Conservation (phyloP, 2,888 invertebrate species). For the Camponotus fellah region DNA sequence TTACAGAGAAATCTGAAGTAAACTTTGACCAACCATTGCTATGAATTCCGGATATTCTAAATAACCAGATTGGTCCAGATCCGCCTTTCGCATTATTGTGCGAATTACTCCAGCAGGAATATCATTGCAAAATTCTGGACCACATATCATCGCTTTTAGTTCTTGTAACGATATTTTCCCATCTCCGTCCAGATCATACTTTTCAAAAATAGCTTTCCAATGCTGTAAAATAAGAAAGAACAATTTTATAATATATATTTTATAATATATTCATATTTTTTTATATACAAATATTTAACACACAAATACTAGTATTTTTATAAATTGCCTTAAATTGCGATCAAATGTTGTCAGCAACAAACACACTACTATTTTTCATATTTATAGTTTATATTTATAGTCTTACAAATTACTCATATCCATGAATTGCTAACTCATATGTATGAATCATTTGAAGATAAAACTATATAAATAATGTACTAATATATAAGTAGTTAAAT, state of each 20-base stretch:
- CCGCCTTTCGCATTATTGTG: slow-evolving; percentile 90
- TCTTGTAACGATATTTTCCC: slow-evolving; percentile 90
- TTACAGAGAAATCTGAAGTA: neutral
- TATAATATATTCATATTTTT: slow-evolving; percentile 44
- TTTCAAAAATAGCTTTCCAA: slow-evolving; percentile 84
- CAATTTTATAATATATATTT: slow-evolving; percentile 34
- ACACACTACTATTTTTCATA: neutral
- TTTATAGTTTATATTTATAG: neutral
- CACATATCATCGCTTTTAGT: slow-evolving; percentile 88
- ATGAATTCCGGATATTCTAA: slow-evolving; percentile 92
- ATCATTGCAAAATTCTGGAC: slow-evolving; percentile 89
- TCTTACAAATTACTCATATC: slow-evolving; percentile 18
- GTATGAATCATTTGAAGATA: slow-evolving; percentile 8
- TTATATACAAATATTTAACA: neutral
- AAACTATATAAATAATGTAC: neutral
- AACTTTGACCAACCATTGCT: slow-evolving; percentile 87
- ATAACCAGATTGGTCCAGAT: slow-evolving; percentile 89
- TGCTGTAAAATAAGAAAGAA: slow-evolving; percentile 76
- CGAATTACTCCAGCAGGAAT: slow-evolving; percentile 90
- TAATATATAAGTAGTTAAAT: neutral
- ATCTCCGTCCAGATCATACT: slow-evolving; percentile 91
- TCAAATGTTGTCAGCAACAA: neutral
- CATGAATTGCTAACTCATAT: neutral
- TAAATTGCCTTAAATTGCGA: neutral
- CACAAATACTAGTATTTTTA: neutral